Percentiles rank a stretch among this genome's conserved stretches.
Evolutionary conservation across 2,888 invertebrate species (phyloP).

Genomic region (Drosophila picticornis): DNA sequence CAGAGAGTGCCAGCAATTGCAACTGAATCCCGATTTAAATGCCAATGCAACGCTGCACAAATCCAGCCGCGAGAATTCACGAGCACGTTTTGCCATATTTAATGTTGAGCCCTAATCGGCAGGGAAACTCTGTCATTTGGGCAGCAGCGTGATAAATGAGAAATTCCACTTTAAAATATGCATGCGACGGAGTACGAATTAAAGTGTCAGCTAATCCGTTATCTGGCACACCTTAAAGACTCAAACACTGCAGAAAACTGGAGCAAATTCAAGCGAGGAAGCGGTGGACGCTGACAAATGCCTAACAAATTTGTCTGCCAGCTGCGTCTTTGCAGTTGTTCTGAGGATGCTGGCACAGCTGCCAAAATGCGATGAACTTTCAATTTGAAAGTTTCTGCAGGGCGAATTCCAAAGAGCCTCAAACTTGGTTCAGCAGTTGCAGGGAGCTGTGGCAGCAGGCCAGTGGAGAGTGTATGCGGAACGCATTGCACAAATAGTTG

Average conservation of each 20-base stretch:
- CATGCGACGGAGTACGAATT: slow-evolving; percentile 1
- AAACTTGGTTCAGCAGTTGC: not conserved
- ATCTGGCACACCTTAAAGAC: slow-evolving; percentile 5
- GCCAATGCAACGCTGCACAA: slow-evolving; percentile 69
- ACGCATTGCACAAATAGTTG: slow-evolving; percentile 59
- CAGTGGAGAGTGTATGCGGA: not conserved
- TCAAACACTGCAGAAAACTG: slow-evolving; percentile 11
- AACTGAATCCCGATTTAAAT: slow-evolving; percentile 62
- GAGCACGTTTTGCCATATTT: slow-evolving; percentile 71
- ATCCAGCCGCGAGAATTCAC: slow-evolving; percentile 60
- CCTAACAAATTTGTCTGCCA: slow-evolving; percentile 40
- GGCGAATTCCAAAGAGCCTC: slow-evolving; percentile 13
- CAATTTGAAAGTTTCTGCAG: slow-evolving; percentile 64
- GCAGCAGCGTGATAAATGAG: slow-evolving; percentile 48
- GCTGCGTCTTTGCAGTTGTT: slow-evolving; percentile 24
- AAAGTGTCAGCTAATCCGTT: slow-evolving; percentile 38
- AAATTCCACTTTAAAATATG: slow-evolving; percentile 22
- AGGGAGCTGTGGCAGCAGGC: not conserved
- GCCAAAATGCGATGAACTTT: slow-evolving; percentile 68
- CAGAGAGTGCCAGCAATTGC: slow-evolving; percentile 39
- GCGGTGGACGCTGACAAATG: slow-evolving; percentile 21
- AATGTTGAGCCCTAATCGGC: slow-evolving; percentile 58
- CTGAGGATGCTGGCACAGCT: slow-evolving; percentile 25
- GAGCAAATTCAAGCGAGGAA: slow-evolving; percentile 19
- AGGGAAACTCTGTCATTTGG: slow-evolving; percentile 13